Percentiles rank a stretch among this genome's conserved stretches.
Evolutionary conservation across 2,113 vertebrate species (phyloP).

Genomic region (Sorex fumeus): DNA sequence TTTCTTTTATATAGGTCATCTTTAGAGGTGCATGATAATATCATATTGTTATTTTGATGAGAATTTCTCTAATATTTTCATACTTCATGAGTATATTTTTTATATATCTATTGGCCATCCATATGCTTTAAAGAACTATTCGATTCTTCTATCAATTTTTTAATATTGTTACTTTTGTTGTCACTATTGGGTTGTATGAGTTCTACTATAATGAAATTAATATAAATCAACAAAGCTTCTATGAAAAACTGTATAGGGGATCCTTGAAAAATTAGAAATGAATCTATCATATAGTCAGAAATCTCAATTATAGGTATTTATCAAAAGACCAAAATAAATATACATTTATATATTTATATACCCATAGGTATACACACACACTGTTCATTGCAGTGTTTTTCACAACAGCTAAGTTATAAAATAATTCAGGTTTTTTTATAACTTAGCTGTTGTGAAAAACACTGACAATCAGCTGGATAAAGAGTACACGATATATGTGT

Average conservation of each 20-base stretch:
- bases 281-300: not conserved
- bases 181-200: not conserved
- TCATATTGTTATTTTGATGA: no score
- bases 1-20: no score
- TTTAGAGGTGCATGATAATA: no score
- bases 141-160: not conserved
- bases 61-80: no score
- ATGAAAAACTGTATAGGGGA: not conserved
- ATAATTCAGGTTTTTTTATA: no score
- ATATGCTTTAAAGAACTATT: not conserved
- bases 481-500: not conserved
- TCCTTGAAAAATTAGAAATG: not conserved
- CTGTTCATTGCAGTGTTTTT: no score
- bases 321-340: not conserved
- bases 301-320: not conserved
- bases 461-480: no score
- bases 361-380: no score
- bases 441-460: no score
- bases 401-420: no score
- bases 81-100: no score
- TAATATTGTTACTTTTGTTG: not conserved
- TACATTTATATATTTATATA: not conserved
- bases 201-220: not conserved
- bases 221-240: not conserved
- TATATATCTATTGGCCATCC: no score